Percentiles rank a stretch among this genome's conserved stretches.
Conservation (phyloP, 2,888 invertebrate genomes). For the Rotaria sp. region DNA sequence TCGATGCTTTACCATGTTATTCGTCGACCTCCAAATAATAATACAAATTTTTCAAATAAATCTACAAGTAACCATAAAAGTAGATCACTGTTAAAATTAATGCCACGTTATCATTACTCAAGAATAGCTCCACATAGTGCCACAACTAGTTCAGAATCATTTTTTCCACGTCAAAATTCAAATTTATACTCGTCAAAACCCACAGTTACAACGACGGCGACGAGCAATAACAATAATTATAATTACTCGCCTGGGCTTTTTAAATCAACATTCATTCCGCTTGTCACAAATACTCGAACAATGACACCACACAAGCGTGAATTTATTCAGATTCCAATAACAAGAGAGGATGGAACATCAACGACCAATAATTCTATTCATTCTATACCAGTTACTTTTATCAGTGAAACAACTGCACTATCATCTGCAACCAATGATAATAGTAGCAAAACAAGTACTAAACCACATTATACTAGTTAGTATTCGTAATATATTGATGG, state of each 20-base stretch:
- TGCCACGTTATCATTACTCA: neutral
- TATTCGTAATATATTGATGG: neutral
- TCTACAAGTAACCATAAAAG: neutral
- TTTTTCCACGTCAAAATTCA: neutral
- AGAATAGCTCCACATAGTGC: neutral
- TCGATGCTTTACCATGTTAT: conserved; percentile 7
- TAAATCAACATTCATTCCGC: neutral
- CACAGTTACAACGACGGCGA: neutral
- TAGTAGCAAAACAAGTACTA: neutral
- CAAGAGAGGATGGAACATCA: neutral
- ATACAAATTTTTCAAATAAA: neutral
- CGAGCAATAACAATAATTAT: neutral
- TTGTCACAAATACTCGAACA: neutral
- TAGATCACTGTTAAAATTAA: neutral
- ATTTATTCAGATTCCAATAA: neutral
- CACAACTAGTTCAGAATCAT: neutral
- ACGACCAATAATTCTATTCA: neutral
- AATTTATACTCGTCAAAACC: neutral
- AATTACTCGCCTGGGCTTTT: neutral
- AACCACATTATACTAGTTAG: neutral
- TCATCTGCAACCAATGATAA: neutral
- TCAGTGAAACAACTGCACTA: neutral
- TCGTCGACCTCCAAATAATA: neutral
- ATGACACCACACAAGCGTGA: neutral
- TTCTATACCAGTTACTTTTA: neutral